Evolutionary conservation across 2,797 vertebrate genomes (phyloP), one percentile per base, ranked within the genome.

Genomic region (Fratercula arctica): DNA sequence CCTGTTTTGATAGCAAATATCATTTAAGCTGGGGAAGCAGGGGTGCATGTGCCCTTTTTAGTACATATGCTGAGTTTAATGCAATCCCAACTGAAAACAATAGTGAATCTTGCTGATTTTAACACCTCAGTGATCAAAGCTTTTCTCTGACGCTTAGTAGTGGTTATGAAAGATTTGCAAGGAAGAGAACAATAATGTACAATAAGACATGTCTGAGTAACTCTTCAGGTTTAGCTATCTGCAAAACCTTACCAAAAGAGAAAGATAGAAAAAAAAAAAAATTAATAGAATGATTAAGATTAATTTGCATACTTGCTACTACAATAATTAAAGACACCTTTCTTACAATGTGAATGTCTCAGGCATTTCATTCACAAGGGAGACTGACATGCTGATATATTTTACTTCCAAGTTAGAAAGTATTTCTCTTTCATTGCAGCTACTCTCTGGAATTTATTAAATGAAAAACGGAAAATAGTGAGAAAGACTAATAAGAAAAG

Each of bases 321-420:
- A 51, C 72, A 92, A 85, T 89, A 95, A 92, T 95, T 94, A 86
- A 93, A 93, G 46, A 73, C 73, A 43, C 69, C 69, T 86, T 87
- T 73, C 57, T 86, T 81, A 61, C 17, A 66, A 83, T 68, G 84
- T 67, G 78, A 79, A 56, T 48, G 67, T 94, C 64, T 90, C 21
- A 5, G 78, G 61, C 82, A 45, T 68, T 91, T 89, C 74, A 93
- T 96, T 95, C 88, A 82, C 33, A 72, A 76, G 66, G 74, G 73
- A 96, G 93, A 96, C 56, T 91, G 90, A 95, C 69, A 68, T 43
- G 51, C 81, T 95, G 93, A 93, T 89, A 92, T 9, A 46, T 92
- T 96, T 89, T 45, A 59, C 6, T 85, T 94, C 43, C 81, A 76
- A 73, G 35, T 59, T 45, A 51, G 45, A 93, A 94, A 41, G 78